A percentile compares a stretch with the other conserved stretches of the same genome.
Conservation (phyloP, 2,888 invertebrate genomes). For the Polydrusus cervinus region DNA sequence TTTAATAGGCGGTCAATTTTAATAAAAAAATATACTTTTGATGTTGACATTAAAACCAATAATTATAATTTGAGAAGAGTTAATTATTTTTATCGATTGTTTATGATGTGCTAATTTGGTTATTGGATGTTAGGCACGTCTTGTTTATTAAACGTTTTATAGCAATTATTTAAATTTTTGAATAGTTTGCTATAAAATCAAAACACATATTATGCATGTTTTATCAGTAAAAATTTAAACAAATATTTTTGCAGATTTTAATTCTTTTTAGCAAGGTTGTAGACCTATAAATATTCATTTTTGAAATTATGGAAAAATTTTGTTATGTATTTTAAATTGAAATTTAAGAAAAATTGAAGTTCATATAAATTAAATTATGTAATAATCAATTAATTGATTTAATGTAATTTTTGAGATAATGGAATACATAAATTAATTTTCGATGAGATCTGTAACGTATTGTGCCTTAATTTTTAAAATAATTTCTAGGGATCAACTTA, state of each 20-base stretch:
- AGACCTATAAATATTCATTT: neutral
- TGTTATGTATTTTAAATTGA: neutral
- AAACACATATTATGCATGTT: neutral
- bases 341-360: neutral
- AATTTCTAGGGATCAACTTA: no score
- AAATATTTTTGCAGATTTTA: neutral
- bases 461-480: no score
- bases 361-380: neutral
- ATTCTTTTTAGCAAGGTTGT: neutral
- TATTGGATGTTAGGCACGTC: constrained; percentile 3
- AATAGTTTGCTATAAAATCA: neutral
- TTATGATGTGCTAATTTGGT: neutral
- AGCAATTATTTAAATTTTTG: constrained; percentile 5
- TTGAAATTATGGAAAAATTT: neutral
- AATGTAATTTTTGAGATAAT: neutral
- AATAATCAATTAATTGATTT: neutral
- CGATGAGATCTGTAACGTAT: no score
- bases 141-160: neutral
- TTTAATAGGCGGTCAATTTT: no score
- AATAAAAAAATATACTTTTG: no score
- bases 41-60: no score
- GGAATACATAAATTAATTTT: no score
- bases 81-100: constrained; percentile 7
- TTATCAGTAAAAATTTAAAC: neutral
- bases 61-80: no score